These are phyloP conservation scores for Venustaconcha ellipsiformis DNA, from an alignment of 1,140 invertebrate genomes.

Conservation along the genomic window DNA sequence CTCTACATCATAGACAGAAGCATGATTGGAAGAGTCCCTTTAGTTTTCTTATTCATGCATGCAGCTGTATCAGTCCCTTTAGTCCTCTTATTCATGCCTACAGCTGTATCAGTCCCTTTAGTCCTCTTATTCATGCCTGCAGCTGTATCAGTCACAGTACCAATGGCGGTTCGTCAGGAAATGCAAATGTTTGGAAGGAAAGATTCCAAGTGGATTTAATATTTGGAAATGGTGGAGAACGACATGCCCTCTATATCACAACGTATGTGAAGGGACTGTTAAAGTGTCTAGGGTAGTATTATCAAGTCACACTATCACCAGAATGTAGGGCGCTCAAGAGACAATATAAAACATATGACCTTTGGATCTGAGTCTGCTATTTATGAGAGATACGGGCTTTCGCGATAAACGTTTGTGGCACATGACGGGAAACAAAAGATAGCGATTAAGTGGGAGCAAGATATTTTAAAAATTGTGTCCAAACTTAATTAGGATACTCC, in stretches of 20 bases:
- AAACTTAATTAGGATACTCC: no score
- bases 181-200: slow-evolving; percentile 13
- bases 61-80: slow-evolving; percentile 11
- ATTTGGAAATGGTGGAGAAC: slow-evolving; percentile 11
- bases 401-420: no score
- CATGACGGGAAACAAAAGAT: no score
- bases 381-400: no score
- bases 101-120: slow-evolving; percentile 9
- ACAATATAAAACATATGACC: no score
- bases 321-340: no score
- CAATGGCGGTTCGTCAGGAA: slow-evolving; percentile 5
- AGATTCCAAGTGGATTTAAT: slow-evolving; percentile 6
- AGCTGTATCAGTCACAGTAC: slow-evolving; percentile 12
- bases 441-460: no score
- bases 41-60: slow-evolving; percentile 5
- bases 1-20: slow-evolving; percentile 6
- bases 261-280: no score
- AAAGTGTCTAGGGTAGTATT: no score
- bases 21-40: slow-evolving; percentile 16
- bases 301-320: no score
- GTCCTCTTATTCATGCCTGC: slow-evolving; percentile 9
- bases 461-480: no score
- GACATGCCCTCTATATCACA: neutral
- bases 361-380: no score
- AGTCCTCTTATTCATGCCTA: slow-evolving; percentile 12